Evolutionary conservation across 2,797 vertebrate genomes (phyloP).

Genomic region (Bovichtus diacanthus): DNA sequence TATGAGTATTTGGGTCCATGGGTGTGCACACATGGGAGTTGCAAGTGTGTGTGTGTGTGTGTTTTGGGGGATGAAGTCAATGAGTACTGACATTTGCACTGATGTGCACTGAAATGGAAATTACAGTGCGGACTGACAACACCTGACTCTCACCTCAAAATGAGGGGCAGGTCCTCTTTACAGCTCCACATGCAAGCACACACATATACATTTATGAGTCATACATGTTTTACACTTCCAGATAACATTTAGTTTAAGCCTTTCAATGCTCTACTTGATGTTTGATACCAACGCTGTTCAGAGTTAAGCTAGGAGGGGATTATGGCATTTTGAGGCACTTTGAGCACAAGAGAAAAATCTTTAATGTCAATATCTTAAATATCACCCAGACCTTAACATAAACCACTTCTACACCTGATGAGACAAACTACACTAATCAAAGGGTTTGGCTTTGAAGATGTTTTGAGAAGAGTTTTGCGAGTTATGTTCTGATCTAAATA

Average conservation of each 20-base stretch:
- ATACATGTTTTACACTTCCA: neutral
- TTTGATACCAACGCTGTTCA: neutral
- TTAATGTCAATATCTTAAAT: constrained; percentile 15
- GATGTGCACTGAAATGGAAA: constrained; percentile 78
- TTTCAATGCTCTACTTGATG: neutral
- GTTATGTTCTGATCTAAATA: neutral
- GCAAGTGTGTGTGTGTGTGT: no score
- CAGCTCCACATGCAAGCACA: constrained; percentile 10
- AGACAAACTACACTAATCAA: constrained; percentile 15
- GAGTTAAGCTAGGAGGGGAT: neutral
- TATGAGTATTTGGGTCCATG: neutral
- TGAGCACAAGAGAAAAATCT: neutral
- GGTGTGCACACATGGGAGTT: constrained; percentile 3
- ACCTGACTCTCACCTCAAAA: constrained; percentile 69
- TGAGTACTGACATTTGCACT: constrained; percentile 77
- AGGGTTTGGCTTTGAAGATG: neutral
- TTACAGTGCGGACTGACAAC: constrained; percentile 59
- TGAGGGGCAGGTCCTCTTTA: constrained; percentile 21
- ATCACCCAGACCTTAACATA: constrained; percentile 11
- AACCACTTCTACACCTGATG: neutral
- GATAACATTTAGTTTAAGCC: neutral
- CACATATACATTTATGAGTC: neutral
- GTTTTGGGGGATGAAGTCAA: constrained; percentile 55
- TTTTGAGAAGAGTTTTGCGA: neutral
- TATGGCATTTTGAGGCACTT: neutral